phyloP scores from a whole-genome alignment of 2,888 invertebrate genomes.

The Cephus spinipes region DNA sequence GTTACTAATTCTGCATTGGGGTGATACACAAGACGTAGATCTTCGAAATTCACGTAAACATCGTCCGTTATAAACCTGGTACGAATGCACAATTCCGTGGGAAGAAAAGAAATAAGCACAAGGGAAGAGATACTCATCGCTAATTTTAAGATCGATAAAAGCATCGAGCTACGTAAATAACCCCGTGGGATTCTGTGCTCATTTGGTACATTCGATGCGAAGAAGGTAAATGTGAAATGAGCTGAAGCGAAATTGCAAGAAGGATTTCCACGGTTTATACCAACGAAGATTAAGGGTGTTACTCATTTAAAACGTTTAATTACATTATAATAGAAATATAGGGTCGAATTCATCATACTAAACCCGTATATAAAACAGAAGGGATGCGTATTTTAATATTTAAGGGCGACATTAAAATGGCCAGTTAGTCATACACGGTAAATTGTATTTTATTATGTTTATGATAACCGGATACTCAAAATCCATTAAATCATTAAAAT shows the following conservation, averaged over 20 bases:
- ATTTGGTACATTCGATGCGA: background rate
- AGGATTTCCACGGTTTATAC: background rate
- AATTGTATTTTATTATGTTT: background rate
- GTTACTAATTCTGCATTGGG: too few species aligned
- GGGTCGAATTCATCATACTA: background rate
- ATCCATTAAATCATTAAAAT: too few species aligned
- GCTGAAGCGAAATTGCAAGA: background rate
- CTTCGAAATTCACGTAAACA: background rate
- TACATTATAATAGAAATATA: background rate
- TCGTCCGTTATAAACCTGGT: background rate
- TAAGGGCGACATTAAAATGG: background rate
- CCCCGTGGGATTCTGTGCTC: background rate
- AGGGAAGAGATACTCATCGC: background rate
- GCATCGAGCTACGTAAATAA: background rate
- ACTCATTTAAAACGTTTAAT: background rate
- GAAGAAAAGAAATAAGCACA: background rate
- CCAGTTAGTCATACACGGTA: background rate
- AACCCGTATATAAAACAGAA: background rate
- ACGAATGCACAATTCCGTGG: background rate
- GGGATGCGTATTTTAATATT: background rate
- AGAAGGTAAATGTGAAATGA: background rate
- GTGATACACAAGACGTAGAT: too few species aligned
- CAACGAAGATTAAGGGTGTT: background rate
- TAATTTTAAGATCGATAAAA: slow-evolving; percentile 16
- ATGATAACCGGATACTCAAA: too few species aligned